Evolutionary conservation across 2,888 invertebrate genomes (phyloP), one percentile per base, ranked within the genome.

Genomic region (Xanthorhoe designata): DNA sequence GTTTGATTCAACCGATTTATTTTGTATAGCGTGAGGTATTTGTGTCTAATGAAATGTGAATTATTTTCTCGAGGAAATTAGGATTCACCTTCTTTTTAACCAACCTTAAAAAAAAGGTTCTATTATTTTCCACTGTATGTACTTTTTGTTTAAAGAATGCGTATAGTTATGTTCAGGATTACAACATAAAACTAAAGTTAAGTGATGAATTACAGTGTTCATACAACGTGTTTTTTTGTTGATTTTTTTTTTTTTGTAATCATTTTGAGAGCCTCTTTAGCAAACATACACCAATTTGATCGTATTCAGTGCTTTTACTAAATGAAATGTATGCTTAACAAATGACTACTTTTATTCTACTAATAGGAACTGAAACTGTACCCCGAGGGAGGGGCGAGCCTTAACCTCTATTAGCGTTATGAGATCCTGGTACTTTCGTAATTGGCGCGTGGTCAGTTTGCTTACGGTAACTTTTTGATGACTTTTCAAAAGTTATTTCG

Each of bases 361-460:
- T 72, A 70, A 69, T 65, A 68, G 66, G 62, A 62, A 74, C 56
- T 62, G 69, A 61, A 69, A 73, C 71, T 64, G 64, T 63, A 75
- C 60, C 73, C 69, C 61, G 58, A 9, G 70, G 73, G 75, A 60
- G 50, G 69, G 69, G 71, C 72, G 65, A 65, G 73, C 74, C 75
- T 69, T 60, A 60, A 64, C 69, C 61, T 61, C 72, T 72, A 75
- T 76, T 73, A 75, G 66, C 56, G 61, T 78, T 74, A 77, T 77
- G 72, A 47, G 53, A 49, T 55, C 74, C 76, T 75, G 59, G 74
- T 77, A 74, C 66, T 69, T 56, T 2, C 24, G 8, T 54, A 49
- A 59, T 64, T 58, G 57, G 13, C 9, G 9, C 29, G 24, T 51
- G 24, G 51, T 17, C 47, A 47, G 38, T 47, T 47, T 47, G 47